phyloP scores from a whole-genome alignment of 2,797 vertebrate species.

The Decapterus maruadsi region DNA sequence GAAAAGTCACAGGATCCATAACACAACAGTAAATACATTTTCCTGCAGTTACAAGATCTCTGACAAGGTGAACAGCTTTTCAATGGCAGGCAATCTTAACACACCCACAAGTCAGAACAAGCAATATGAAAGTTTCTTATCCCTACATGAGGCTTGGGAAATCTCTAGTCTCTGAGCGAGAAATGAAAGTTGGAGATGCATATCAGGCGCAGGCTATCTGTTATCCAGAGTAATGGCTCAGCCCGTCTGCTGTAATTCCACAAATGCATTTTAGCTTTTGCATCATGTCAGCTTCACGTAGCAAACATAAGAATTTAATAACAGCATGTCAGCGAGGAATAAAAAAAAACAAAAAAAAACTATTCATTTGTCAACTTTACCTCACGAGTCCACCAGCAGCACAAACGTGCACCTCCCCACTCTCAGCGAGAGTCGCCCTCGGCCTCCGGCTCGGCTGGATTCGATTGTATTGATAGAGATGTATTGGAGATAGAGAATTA shows the following conservation, averaged over 20 bases:
- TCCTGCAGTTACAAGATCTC: conserved; percentile 37
- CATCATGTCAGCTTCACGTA: conserved; percentile 61
- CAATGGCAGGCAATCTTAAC: conserved; percentile 68
- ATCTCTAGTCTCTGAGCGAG: conserved; percentile 60
- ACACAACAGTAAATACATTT: conserved; percentile 71
- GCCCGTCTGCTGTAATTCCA: conserved; percentile 63
- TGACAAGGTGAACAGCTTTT: conserved; percentile 67
- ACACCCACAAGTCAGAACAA: conserved; percentile 71
- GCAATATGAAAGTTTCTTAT: conserved; percentile 70
- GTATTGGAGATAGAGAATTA: conserved; percentile 80
- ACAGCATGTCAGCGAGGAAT: conserved; percentile 74
- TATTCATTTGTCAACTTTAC: conserved; percentile 68
- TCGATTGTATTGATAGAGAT: conserved; percentile 82
- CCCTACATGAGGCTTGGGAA: conserved; percentile 61
- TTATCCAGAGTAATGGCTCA: conserved; percentile 60
- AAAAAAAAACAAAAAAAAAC: conserved; percentile 69
- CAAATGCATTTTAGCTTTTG: conserved; percentile 73
- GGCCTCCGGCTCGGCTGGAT: conserved; percentile 69
- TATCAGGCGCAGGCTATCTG: conserved; percentile 71
- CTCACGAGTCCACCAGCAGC: conserved; percentile 50
- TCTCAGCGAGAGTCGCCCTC: conserved; percentile 62
- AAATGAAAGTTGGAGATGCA: conserved; percentile 68
- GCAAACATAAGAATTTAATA: conserved; percentile 80
- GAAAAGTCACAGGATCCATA: conserved; percentile 55
- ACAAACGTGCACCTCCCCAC: conserved; percentile 67